Percentiles rank a stretch among this genome's conserved stretches.
These are phyloP conservation scores for Nomada goodeniana DNA, from an alignment of 2,888 invertebrate species.

Conservation along the genomic window DNA sequence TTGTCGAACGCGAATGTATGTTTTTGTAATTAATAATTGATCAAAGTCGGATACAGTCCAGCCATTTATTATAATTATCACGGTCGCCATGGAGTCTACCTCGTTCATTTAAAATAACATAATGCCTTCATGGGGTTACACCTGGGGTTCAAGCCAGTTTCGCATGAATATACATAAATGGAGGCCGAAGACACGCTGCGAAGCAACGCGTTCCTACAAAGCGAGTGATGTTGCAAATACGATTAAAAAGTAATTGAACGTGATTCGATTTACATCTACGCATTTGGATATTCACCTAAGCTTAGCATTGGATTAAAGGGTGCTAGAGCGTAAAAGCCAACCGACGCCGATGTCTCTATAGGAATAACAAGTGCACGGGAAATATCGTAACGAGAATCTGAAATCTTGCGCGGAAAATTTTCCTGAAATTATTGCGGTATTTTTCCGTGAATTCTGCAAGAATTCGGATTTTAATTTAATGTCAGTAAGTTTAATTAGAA, in stretches of 20 bases:
- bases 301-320: constrained; percentile 19
- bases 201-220: constrained; percentile 1
- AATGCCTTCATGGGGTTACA: neutral
- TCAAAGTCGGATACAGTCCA: neutral
- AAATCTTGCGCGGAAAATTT: neutral
- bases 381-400: neutral
- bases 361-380: neutral
- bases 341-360: neutral
- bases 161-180: neutral
- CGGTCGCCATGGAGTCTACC: neutral
- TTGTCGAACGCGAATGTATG: neutral
- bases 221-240: constrained; percentile 6
- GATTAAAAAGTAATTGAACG: constrained; percentile 44
- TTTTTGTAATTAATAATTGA: neutral
- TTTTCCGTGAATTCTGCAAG: neutral
- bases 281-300: constrained; percentile 23
- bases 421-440: neutral
- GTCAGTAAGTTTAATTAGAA: neutral
- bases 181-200: neutral
- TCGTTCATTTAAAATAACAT: constrained; percentile 22
- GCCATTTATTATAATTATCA: neutral
- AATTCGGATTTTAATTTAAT: too few relatives aligned
- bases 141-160: neutral
- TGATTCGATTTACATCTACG: constrained; percentile 32
- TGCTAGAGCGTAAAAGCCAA: constrained; percentile 2